Conservation (phyloP, 2,888 invertebrate genomes). For the Leptinotarsa haldemani region DNA sequence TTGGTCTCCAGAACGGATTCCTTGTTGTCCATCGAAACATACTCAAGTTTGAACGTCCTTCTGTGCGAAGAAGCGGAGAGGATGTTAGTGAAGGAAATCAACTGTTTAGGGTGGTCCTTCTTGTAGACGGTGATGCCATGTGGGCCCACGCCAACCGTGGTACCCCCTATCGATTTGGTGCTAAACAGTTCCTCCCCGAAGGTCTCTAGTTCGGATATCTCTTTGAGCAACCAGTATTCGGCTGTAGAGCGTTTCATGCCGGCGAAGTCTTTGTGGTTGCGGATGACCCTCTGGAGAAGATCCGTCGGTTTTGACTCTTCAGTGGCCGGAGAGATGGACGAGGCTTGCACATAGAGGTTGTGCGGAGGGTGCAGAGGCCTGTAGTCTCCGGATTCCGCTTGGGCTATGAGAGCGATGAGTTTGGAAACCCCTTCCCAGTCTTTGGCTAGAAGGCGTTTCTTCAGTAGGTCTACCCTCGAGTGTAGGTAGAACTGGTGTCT, state of each 20-base stretch:
- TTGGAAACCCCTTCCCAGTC: slow-evolving; percentile 78
- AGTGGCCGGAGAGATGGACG: slow-evolving; percentile 72
- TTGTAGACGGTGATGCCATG: slow-evolving; percentile 82
- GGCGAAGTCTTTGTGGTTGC: slow-evolving; percentile 70
- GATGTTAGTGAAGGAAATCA: slow-evolving; percentile 85
- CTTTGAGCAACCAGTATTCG: slow-evolving; percentile 85
- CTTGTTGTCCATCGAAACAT: slow-evolving; percentile 76
- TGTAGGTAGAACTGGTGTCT: slow-evolving; percentile 87
- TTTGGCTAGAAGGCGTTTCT: slow-evolving; percentile 78
- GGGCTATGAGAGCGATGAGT: slow-evolving; percentile 82
- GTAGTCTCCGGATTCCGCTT: slow-evolving; percentile 80
- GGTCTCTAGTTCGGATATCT: slow-evolving; percentile 81
- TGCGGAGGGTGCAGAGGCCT: slow-evolving; percentile 72
- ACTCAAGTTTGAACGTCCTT: slow-evolving; percentile 80
- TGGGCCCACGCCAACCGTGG: slow-evolving; percentile 75
- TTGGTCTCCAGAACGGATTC: slow-evolving; percentile 81
- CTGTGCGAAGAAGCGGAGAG: slow-evolving; percentile 82
- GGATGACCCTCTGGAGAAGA: slow-evolving; percentile 73
- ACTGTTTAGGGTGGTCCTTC: slow-evolving; percentile 73
- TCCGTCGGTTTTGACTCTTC: slow-evolving; percentile 72
- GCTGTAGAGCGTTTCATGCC: slow-evolving; percentile 80
- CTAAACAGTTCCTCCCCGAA: slow-evolving; percentile 89
- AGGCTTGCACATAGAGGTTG: slow-evolving; percentile 73
- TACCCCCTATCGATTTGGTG: slow-evolving; percentile 67
- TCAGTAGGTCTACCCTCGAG: slow-evolving; percentile 80